Base-by-base conservation (phyloP, 2,888 invertebrate species). In the Phalangium opilio region DNA sequence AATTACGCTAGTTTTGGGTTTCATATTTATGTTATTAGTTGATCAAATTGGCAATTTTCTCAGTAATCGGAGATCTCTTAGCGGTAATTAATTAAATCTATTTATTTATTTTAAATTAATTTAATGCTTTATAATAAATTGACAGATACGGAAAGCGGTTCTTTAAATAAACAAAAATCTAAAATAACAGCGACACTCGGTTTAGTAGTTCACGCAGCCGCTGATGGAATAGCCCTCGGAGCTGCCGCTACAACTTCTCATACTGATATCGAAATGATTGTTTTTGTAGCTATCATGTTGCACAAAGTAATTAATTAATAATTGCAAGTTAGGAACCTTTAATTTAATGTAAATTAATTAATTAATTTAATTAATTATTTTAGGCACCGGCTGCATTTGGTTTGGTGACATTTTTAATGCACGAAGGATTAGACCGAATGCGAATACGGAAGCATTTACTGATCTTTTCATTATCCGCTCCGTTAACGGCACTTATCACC, bases 281-380 rank as follows among this genome's bases (percentile, higher is more conserved):
- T 99, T 10, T 98, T 98, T 68, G 65, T 96, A 27, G 98, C 98
- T 3, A 98, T 98, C 56, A 98, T 98, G 95, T 68, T 99, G 45
- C 98, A 99, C 62, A 98, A 99, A 71, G 79, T 78, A 39, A 39
- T 39, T 12, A 12, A 39, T 14, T 39, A n/a, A 12, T 12, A 14
- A n/a, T n/a, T 39, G 15, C 15, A 10, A 39, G 2, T 14, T 39
- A 27, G 27, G 4, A 27, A 27, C 27, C 8, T 27, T 27, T 27
- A 27, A n/a, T n/a, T 27, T 27, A 27, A 27, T 27, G 4, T 27
- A 27, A 7, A 7, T 27, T 38, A 38, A 12, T 38, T 38, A n/a
- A 38, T 14, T 15, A 38, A 10, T 17, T 18, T 38, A 2, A 10
- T 34, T 34, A 10, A n/a, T 38, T 38, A 38, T n/a, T 38, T 38